Conservation (phyloP, 2,888 invertebrate species). For the Phoenoteleia sp. region DNA sequence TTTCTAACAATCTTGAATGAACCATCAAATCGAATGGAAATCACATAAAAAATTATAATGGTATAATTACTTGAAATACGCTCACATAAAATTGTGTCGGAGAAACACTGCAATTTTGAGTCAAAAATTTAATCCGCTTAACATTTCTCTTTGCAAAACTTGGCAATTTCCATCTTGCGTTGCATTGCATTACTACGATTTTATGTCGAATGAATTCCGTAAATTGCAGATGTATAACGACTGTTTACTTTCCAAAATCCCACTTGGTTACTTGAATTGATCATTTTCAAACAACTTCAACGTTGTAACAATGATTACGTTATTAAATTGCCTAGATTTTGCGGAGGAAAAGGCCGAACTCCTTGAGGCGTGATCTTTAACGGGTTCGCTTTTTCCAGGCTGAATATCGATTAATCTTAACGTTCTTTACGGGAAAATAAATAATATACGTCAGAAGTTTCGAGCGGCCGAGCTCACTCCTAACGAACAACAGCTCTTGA, state of each 20-base stretch:
- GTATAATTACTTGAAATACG: too few species aligned
- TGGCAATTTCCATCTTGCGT: neutral
- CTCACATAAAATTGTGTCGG: too few species aligned
- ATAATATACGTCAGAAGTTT: slow-evolving; percentile 47
- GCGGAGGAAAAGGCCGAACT: neutral
- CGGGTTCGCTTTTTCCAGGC: neutral
- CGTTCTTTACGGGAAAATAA: slow-evolving; percentile 26
- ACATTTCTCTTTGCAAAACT: neutral
- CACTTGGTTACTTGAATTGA: neutral
- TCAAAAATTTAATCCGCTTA: neutral
- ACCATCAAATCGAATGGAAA: too few species aligned
- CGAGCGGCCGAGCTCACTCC: slow-evolving; percentile 5
- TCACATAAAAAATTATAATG: too few species aligned
- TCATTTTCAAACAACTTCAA: slow-evolving; percentile 9
- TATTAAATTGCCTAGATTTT: too few species aligned
- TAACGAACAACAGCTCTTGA: slow-evolving; percentile 80
- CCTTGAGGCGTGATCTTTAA: neutral
- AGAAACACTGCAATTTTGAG: too few species aligned
- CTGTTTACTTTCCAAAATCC: slow-evolving; percentile 34
- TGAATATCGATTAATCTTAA: slow-evolving; percentile 39
- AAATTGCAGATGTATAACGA: slow-evolving; percentile 19
- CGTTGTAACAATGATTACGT: neutral
- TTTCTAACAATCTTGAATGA: too few species aligned
- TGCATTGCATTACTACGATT: neutral
- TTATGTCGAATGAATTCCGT: neutral